phyloP scores from a whole-genome alignment of 2,888 invertebrate genomes.

The Nasonovia ribisnigri region DNA sequence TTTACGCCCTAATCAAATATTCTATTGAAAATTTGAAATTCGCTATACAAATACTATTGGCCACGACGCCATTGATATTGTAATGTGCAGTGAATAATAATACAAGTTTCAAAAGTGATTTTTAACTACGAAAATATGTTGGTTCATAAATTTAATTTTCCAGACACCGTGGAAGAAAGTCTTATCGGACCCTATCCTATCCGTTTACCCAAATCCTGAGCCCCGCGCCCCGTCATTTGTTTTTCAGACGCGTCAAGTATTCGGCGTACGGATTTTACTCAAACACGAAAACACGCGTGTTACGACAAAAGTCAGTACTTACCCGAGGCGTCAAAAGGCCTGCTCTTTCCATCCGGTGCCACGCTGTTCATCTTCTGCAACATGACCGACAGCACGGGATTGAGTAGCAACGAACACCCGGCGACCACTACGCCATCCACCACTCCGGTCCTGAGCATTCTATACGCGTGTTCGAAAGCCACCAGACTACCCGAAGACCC shows the following conservation, averaged over 20 bases:
- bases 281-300: not conserved
- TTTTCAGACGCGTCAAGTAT: not conserved
- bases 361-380: conserved; percentile 88
- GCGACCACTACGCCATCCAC: conserved; percentile 97
- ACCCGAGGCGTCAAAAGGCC: conserved; percentile 91
- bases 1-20: not conserved
- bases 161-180: not conserved
- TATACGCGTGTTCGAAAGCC: conserved; percentile 89
- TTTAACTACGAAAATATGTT: not conserved
- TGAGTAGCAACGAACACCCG: conserved; percentile 72
- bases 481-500: conserved; percentile 96
- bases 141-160: not conserved
- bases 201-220: not conserved
- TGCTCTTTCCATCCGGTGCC: conserved; percentile 88
- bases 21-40: not conserved
- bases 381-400: conserved; percentile 52
- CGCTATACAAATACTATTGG: not conserved
- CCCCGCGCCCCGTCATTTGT: not conserved
- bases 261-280: not conserved
- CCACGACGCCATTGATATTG: not conserved
- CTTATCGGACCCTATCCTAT: not conserved
- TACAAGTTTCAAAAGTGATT: not conserved
- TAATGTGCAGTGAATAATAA: not conserved
- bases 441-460: conserved; percentile 86
- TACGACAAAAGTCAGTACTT: not conserved